These are phyloP conservation scores for Masnerella sp. DNA, from an alignment of 2,888 invertebrate genomes.

Conservation along the genomic window DNA sequence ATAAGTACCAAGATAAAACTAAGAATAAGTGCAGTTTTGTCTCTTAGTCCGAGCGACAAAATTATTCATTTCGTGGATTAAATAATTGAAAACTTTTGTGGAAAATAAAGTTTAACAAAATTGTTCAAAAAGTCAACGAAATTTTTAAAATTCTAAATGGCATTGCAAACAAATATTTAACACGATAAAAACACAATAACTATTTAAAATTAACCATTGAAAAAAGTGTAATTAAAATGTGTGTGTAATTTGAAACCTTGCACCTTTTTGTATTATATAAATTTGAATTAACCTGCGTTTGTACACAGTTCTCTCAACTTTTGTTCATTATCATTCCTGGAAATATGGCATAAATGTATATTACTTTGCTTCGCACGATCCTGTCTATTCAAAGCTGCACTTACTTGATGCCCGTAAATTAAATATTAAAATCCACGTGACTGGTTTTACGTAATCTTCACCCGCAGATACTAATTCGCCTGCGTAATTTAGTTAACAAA, in stretches of 20 bases:
- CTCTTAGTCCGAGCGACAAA: too few relatives aligned
- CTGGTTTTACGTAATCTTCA: constrained; percentile 24
- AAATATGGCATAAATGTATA: constrained; percentile 29
- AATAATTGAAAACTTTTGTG: constrained; percentile 12
- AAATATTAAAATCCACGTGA: constrained; percentile 27
- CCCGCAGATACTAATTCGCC: constrained; percentile 3
- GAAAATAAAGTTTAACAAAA: constrained; percentile 13
- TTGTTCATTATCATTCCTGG: constrained; percentile 27
- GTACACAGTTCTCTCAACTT: constrained; percentile 18
- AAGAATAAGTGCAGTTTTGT: constrained; percentile 12
- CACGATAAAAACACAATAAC: too few relatives aligned
- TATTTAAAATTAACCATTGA: background rate
- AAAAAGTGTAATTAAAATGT: background rate
- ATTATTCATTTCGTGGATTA: constrained; percentile 22
- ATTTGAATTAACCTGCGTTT: constrained; percentile 20
- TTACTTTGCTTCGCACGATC: constrained; percentile 21
- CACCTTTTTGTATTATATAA: constrained; percentile 4
- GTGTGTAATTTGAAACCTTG: background rate
- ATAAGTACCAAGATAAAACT: constrained; percentile 17
- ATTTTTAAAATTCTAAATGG: too few relatives aligned
- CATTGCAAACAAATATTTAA: too few relatives aligned
- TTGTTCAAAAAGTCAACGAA: too few relatives aligned
- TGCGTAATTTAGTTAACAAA: constrained; percentile 31
- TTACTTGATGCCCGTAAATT: constrained; percentile 26
- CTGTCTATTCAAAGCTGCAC: constrained; percentile 22